These are phyloP conservation scores for Philhelius pedissequus DNA, from an alignment of 2,888 invertebrate species.

Conservation along the genomic window DNA sequence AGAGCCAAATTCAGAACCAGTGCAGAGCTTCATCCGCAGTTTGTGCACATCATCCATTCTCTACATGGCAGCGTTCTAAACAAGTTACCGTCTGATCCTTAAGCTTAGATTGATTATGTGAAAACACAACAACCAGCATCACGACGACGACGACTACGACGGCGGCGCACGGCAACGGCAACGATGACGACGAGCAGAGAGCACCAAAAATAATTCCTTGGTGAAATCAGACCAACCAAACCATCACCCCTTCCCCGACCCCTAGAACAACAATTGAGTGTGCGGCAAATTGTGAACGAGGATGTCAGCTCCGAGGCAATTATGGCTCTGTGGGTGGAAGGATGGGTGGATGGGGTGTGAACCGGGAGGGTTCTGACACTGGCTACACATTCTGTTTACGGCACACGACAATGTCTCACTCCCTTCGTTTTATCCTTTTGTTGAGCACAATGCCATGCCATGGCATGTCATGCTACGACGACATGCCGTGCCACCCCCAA, in stretches of 20 bases:
- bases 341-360: conserved; percentile 63
- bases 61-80: conserved; percentile 48
- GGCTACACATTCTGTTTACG: conserved; percentile 56
- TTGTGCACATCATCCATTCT: conserved; percentile 40
- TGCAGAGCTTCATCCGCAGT: conserved; percentile 35
- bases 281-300: conserved; percentile 66
- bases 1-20: background rate
- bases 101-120: conserved; percentile 71
- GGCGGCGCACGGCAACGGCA: conserved; percentile 10
- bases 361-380: conserved; percentile 55
- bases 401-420: conserved; percentile 67
- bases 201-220: conserved; percentile 42
- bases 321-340: conserved; percentile 58
- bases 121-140: conserved; percentile 67
- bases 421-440: background rate
- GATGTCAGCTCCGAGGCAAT: conserved; percentile 61
- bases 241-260: conserved; percentile 6
- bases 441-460: conserved; percentile 42
- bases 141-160: background rate
- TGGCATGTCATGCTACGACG: conserved; percentile 49
- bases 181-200: background rate
- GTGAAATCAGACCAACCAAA: conserved; percentile 61
- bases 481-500: conserved; percentile 65
- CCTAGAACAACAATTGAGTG: conserved; percentile 53
- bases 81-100: conserved; percentile 70